A percentile compares a stretch with the other conserved stretches of the same genome.
phyloP scores from a whole-genome alignment of 2,113 vertebrate species.

The Heliornis fulica region DNA sequence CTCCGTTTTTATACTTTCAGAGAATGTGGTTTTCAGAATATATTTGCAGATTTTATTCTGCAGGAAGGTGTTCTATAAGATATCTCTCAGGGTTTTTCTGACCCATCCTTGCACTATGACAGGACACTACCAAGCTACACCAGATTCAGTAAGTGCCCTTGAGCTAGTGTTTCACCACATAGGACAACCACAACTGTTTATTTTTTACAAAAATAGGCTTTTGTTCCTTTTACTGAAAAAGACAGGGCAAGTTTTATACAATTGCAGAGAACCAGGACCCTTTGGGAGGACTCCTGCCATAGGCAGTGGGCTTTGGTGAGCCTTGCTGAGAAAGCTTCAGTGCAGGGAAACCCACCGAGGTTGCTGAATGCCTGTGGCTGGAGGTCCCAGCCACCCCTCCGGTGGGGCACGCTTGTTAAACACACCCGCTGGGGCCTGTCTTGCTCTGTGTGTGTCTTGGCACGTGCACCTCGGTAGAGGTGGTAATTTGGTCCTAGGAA shows the following conservation, averaged over 20 bases:
- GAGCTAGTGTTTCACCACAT: not conserved
- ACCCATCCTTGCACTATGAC: not conserved
- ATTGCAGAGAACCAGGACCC: not conserved
- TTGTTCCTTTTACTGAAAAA: not conserved
- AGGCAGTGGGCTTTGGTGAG: not conserved
- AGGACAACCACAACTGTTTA: not conserved
- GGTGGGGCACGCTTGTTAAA: not conserved
- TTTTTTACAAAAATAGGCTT: not conserved
- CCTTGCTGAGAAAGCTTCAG: not conserved
- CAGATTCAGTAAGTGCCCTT: not conserved
- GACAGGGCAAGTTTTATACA: not conserved
- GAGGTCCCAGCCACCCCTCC: not conserved
- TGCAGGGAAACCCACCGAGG: not conserved
- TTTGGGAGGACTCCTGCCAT: not conserved
- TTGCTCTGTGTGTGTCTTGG: not conserved
- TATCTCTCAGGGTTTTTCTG: not conserved
- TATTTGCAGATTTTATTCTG: not conserved
- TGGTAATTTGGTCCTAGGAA: not conserved
- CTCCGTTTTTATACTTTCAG: not conserved
- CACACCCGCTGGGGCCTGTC: not conserved
- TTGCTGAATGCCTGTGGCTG: not conserved
- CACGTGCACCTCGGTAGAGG: rapidly evolving
- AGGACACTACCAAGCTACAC: not conserved
- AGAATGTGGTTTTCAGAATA: not conserved
- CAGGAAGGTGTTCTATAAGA: not conserved